Percentiles rank a stretch among this genome's conserved stretches.
Conservation (phyloP, 2,888 invertebrate genomes). For the Drosophila pseudotalamancana region DNA sequence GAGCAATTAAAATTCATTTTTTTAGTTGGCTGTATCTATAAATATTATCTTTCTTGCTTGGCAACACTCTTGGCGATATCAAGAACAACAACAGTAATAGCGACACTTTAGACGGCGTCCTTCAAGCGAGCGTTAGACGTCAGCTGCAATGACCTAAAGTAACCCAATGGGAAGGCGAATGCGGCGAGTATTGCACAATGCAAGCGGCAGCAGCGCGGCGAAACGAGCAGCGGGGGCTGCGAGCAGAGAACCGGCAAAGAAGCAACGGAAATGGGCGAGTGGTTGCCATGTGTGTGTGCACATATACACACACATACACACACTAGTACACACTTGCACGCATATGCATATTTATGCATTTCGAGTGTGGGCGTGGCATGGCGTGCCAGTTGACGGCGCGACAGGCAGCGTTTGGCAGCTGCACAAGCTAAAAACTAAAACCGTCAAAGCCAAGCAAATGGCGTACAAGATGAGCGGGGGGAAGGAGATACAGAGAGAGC, state of each 20-base stretch:
- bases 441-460: slow-evolving; percentile 29
- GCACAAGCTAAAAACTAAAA: slow-evolving; percentile 31
- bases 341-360: slow-evolving; percentile 11
- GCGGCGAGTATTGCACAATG: slow-evolving; percentile 57
- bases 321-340: too few species aligned
- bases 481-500: neutral
- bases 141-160: slow-evolving; percentile 79
- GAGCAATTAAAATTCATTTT: neutral
- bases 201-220: slow-evolving; percentile 2
- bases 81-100: slow-evolving; percentile 12
- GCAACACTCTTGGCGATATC: slow-evolving; percentile 11
- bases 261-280: slow-evolving; percentile 57
- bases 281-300: slow-evolving; percentile 3
- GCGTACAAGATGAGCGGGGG: slow-evolving; percentile 6
- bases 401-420: slow-evolving; percentile 45
- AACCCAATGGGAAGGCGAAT: slow-evolving; percentile 69
- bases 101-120: slow-evolving; percentile 66
- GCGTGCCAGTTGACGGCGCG: slow-evolving; percentile 36
- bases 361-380: slow-evolving; percentile 54
- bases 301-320: neutral
- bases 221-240: neutral
- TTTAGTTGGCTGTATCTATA: slow-evolving; percentile 5
- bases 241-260: slow-evolving; percentile 36
- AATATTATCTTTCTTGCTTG: slow-evolving; percentile 15
- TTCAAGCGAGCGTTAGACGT: slow-evolving; percentile 73